Evolutionary conservation across 1,140 invertebrate species (phyloP).

Genomic region (Cotesia vestalis): DNA sequence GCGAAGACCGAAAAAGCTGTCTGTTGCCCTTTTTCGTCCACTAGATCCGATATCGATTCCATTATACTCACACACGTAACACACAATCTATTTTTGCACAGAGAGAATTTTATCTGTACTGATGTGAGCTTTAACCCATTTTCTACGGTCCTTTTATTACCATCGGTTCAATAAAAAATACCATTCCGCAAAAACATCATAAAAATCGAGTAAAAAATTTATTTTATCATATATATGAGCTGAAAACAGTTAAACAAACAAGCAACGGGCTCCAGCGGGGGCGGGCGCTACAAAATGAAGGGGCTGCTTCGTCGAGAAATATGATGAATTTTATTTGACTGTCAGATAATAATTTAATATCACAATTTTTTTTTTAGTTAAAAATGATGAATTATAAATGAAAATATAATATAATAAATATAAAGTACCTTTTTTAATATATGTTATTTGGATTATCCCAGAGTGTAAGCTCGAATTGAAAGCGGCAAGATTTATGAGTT

Average conservation of each 20-base stretch:
- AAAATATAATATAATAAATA: not conserved
- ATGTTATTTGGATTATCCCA: too few species aligned
- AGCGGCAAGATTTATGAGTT: too few species aligned
- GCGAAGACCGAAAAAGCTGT: constrained; percentile 9
- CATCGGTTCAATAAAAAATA: constrained; percentile 25
- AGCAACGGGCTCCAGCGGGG: too few species aligned
- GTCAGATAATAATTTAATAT: not conserved
- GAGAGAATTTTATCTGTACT: not conserved
- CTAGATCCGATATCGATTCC: constrained; percentile 28
- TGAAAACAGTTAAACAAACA: not conserved
- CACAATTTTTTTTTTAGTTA: not conserved
- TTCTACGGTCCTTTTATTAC: constrained; percentile 27
- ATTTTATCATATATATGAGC: too few species aligned
- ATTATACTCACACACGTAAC: not conserved
- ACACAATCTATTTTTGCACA: too few species aligned
- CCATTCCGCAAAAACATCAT: constrained; percentile 17
- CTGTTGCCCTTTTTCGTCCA: constrained; percentile 9
- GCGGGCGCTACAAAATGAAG: too few species aligned
- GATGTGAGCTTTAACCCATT: constrained; percentile 6
- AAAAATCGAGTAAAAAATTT: constrained; percentile 15
- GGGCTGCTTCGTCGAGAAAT: too few species aligned
- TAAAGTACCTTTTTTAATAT: too few species aligned
- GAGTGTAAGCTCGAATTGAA: too few species aligned
- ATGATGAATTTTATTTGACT: constrained; percentile 14
- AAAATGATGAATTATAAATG: not conserved